phyloP scores from a whole-genome alignment of 1,140 invertebrate species.

The Brachionus paranguensis region DNA sequence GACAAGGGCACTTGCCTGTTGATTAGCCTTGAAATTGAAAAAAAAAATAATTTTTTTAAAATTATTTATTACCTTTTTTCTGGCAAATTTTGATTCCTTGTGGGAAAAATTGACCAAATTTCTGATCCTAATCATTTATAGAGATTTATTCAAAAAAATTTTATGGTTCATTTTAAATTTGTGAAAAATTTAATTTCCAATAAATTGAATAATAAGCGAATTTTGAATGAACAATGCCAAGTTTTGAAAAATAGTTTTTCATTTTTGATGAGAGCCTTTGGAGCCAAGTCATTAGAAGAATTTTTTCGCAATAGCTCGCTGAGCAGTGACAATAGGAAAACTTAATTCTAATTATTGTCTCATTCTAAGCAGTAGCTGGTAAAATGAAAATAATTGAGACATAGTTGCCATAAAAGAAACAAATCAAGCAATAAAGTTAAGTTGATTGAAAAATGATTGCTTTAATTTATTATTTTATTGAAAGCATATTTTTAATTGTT shows the following conservation, averaged over 20 bases:
- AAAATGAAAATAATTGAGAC: background rate
- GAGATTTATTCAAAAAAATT: background rate
- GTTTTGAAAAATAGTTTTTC: background rate
- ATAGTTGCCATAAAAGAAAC: background rate
- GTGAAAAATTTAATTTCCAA: background rate
- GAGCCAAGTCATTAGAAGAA: background rate
- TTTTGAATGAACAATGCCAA: background rate
- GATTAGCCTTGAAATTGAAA: too few species aligned
- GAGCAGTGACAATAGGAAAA: background rate
- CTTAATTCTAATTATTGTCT: background rate
- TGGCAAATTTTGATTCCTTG: background rate
- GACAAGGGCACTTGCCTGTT: too few species aligned
- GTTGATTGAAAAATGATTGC: background rate
- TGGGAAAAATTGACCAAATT: background rate
- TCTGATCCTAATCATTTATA: background rate
- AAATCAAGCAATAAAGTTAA: background rate
- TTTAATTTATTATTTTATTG: background rate
- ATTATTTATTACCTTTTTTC: background rate
- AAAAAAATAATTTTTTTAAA: too few species aligned
- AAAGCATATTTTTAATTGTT: background rate
- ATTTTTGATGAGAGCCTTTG: background rate
- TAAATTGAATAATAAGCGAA: background rate
- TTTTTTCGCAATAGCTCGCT: background rate
- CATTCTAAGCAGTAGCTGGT: background rate
- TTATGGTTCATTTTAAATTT: background rate